phyloP scores from a whole-genome alignment of 2,113 vertebrate species.

The Bombycilla garrulus region DNA sequence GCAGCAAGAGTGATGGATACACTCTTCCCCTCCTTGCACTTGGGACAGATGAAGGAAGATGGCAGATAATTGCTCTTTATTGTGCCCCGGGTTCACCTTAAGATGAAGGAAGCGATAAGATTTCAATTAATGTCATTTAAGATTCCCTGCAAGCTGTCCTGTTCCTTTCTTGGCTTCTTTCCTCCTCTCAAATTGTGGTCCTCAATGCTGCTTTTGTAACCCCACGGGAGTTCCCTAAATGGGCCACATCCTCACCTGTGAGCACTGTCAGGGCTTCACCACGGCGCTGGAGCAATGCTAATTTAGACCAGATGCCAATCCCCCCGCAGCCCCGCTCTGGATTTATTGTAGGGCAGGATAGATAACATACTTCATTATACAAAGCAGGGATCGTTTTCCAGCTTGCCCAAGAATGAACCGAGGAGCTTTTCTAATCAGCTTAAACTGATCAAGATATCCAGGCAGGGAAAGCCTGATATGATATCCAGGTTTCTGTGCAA shows the following conservation, averaged over 20 bases:
- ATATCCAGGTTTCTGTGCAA: background rate
- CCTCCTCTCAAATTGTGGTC: background rate
- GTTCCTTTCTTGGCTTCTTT: conserved; percentile 12
- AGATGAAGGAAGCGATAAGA: conserved; percentile 42
- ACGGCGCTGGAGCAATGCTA: conserved; percentile 4
- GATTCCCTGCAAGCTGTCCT: conserved; percentile 51
- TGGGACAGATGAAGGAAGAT: conserved; percentile 31
- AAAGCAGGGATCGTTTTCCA: conserved; percentile 56
- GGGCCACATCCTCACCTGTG: conserved; percentile 58
- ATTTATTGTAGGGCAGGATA: conserved; percentile 41
- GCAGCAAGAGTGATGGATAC: conserved; percentile 35
- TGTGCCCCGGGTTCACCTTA: conserved; percentile 20
- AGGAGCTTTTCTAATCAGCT: conserved; percentile 52
- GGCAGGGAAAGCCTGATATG: background rate
- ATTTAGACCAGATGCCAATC: conserved; percentile 53
- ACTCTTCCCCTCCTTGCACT: conserved; percentile 9
- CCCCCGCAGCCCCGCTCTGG: background rate
- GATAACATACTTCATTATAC: conserved; percentile 51
- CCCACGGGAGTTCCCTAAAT: conserved; percentile 9
- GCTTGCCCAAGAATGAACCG: conserved; percentile 26
- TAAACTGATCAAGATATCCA: conserved; percentile 29
- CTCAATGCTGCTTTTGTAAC: conserved; percentile 54
- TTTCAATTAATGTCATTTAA: conserved; percentile 62
- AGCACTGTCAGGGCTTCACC: background rate
- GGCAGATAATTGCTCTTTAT: conserved; percentile 39